Base-by-base conservation (phyloP, 2,797 vertebrate genomes). In the Lepus townsendii region DNA sequence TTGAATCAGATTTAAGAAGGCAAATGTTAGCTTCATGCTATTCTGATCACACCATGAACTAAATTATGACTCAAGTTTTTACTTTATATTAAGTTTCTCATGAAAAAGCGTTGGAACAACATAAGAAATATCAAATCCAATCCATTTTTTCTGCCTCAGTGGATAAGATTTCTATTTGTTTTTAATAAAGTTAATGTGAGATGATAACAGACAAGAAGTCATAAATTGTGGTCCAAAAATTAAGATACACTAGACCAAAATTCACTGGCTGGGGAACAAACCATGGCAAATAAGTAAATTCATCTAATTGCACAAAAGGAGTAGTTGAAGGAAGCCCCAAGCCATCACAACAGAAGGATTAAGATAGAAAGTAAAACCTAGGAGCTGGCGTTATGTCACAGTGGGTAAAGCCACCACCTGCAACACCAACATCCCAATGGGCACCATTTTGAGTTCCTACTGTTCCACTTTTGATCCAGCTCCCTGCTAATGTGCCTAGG, bases 61-160 rank as follows among this genome's bases (percentile, higher is more conserved):
- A 85, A 93, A 89, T 65, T 77, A 73, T 85, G 60, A 92, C 38
- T 77, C n/a, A 30, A 57, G 20, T 26, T 82, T 91, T 93, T 94
- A 42, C 16, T 89, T 95, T 89, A 63, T 83, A 91, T 83, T 26
- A 63, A 83, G 52, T 75, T 73, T 83, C 16, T 83, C 57, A 42
- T 35, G 35, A 62, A 91, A 95, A 93, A 95, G 50, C 65, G 89
- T 68, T 88, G 50, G 38, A 4, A 52, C 26, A 91, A 54, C 32
- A 72, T 60, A 90, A 90, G 16, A 5, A 89, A 91, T 1, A 38
- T 42, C 24, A 91, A 94, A 88, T 76, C 27, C 63, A 84, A 88
- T 13, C 26, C 27, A 71, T 68, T 82, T 96, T 35, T 95, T 82
- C 57, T 77, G 38, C 24, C 52, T 83, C 72, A 75, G 10, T 85